Base-by-base conservation (phyloP, 2,888 invertebrate species). In the Spilosoma lubricipeda region DNA sequence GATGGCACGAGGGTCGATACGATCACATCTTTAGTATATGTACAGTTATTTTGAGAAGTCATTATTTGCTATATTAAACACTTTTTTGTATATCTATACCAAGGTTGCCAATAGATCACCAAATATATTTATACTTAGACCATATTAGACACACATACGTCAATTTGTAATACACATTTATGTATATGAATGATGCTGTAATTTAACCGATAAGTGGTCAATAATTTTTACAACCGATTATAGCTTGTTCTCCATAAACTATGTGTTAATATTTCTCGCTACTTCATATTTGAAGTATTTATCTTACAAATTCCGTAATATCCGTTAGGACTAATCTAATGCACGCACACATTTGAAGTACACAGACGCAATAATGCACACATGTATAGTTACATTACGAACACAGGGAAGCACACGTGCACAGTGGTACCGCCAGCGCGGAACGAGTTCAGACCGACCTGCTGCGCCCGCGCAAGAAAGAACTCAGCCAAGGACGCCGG, bases 401-500 rank as follows among this genome's bases (percentile, higher is more conserved):
- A 88, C 82, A 88, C 86, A 84, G 83, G 80, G 86, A 78, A 86
- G 85, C 91, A 92, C 94, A 93, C 93, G 93, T 93, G 93, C 90
- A 87, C 90, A 88, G 88, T 85, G 87, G 88, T 87, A 87, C 87
- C 88, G 85, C 87, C 91, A 85, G 92, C 91, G 92, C 89, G 92
- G 94, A 94, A 94, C 95, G 94, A 90, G 95, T 94, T 92, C 91
- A 90, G 88, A 90, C 85, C 92, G 93, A 93, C 93, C 94, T 94
- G 94, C 93, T 93, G 93, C 92, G 92, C 90, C 90, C 91, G 92
- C 89, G 92, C 93, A 91, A 93, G 94, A 94, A 93, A 95, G 94
- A 95, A 95, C 95, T 95, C 95, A 95, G 95, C 95, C 95, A 95
- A 95, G 95, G 95, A 95, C 95, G 95, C 94, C 90, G 90, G 90